These are phyloP conservation scores for Epistrophella euchroma DNA, from an alignment of 2,888 invertebrate genomes.

Conservation along the genomic window DNA sequence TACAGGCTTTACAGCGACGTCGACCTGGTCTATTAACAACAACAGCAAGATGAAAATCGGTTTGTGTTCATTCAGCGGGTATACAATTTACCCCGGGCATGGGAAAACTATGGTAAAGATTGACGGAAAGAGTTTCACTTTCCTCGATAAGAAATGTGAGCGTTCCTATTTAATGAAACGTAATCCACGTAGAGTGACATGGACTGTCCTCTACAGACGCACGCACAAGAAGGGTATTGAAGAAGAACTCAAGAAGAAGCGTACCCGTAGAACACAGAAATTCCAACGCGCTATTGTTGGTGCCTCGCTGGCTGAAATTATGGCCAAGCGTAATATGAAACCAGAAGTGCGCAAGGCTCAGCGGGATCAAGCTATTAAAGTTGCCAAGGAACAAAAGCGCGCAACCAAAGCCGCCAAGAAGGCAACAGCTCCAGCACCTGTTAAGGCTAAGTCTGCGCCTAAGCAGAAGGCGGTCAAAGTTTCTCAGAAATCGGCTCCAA, in stretches of 20 bases:
- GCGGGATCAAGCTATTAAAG: constrained; percentile 98
- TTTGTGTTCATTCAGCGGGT: constrained; percentile 99
- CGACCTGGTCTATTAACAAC: no score
- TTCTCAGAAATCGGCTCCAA: constrained; percentile 94
- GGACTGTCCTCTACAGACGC: constrained; percentile 99
- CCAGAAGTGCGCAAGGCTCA: constrained; percentile 99
- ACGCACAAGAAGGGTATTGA: constrained; percentile 99
- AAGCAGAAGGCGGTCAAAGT: constrained; percentile 96
- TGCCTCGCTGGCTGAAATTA: constrained; percentile 97
- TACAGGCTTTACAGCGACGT: no score
- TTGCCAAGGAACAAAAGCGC: constrained; percentile 98
- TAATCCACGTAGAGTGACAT: constrained; percentile 99
- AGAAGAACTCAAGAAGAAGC: constrained; percentile 97
- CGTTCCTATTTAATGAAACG: constrained; percentile 98
- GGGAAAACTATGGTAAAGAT: constrained; percentile 99
- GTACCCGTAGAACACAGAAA: constrained; percentile 97
- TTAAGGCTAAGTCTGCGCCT: constrained; percentile 90
- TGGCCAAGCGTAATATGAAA: constrained; percentile 99
- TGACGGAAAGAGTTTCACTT: constrained; percentile 98
- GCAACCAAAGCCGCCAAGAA: constrained; percentile 95
- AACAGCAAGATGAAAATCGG: no score
- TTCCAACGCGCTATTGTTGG: constrained; percentile 99
- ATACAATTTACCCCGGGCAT: constrained; percentile 99
- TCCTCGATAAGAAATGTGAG: constrained; percentile 99
- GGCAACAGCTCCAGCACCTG: constrained; percentile 87